Evolutionary conservation across 2,113 vertebrate genomes (phyloP).

Genomic region (Marmota monax): DNA sequence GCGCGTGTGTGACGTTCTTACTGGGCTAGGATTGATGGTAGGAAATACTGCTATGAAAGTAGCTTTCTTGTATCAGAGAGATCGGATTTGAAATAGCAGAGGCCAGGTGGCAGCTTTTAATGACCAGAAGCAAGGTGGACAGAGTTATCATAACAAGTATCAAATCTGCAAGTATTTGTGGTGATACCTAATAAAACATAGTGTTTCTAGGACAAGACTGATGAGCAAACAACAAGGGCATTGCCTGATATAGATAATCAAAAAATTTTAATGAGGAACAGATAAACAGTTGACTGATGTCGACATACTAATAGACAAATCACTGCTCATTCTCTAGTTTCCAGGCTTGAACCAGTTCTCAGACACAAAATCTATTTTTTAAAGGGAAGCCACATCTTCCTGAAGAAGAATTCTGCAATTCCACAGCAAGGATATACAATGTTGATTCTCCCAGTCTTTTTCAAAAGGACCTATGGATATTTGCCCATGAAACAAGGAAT

Average conservation of each 20-base stretch:
- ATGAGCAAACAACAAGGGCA: neutral
- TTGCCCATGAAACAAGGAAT: neutral
- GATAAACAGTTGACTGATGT: neutral
- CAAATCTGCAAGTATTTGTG: neutral
- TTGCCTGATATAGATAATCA: neutral
- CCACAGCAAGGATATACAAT: neutral
- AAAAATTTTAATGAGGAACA: neutral
- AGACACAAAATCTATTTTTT: neutral
- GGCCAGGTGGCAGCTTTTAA: neutral
- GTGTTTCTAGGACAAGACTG: neutral
- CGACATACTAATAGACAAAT: neutral
- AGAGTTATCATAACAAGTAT: neutral
- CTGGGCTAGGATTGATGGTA: neutral
- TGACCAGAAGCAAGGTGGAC: neutral
- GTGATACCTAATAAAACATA: neutral
- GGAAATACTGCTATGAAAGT: neutral
- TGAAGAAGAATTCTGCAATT: neutral
- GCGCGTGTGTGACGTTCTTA: neutral
- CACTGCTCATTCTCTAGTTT: neutral
- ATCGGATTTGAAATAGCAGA: neutral
- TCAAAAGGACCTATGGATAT: neutral
- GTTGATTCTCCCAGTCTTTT: neutral
- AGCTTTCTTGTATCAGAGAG: neutral
- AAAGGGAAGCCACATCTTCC: neutral
- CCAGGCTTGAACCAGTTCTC: neutral